A percentile compares a stretch with the other conserved stretches of the same genome.
Evolutionary conservation across 2,888 invertebrate genomes (phyloP).

Genomic region (Elegia similella): DNA sequence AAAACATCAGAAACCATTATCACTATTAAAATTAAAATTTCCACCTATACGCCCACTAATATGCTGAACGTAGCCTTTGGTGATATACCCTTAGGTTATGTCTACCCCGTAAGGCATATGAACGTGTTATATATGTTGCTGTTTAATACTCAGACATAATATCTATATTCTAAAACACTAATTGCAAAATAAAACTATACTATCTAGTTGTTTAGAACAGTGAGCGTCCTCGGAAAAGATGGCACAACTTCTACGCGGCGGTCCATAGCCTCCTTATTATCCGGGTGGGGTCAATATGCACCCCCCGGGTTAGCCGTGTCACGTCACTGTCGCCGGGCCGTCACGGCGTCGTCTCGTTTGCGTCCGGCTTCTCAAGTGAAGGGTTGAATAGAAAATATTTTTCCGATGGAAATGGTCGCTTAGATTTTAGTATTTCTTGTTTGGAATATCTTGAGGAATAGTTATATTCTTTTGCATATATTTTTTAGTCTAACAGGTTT

Average conservation of each 20-base stretch:
- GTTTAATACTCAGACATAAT: too few species aligned
- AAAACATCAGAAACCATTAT: too few species aligned
- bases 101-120: too few species aligned
- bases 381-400: conserved; percentile 52
- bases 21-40: too few species aligned
- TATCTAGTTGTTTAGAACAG: conserved; percentile 8
- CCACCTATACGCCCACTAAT: too few species aligned
- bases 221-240: conserved; percentile 50
- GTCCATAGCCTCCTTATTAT: conserved; percentile 72
- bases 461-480: neutral
- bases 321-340: conserved; percentile 77
- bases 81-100: too few species aligned
- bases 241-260: conserved; percentile 55
- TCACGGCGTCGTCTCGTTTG: conserved; percentile 66
- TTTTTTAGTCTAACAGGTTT: neutral
- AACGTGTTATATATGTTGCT: too few species aligned
- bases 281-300: conserved; percentile 61
- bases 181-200: conserved; percentile 10
- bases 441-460: neutral
- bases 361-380: conserved; percentile 65
- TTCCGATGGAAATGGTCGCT: conserved; percentile 12
- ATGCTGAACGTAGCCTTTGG: too few species aligned
- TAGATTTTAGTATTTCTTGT: conserved; percentile 6
- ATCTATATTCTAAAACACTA: neutral
- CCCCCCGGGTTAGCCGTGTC: conserved; percentile 50